Evolutionary conservation across 2,113 vertebrate genomes (phyloP), one percentile per base, ranked within the genome.

Genomic region (Scolopax mira): DNA sequence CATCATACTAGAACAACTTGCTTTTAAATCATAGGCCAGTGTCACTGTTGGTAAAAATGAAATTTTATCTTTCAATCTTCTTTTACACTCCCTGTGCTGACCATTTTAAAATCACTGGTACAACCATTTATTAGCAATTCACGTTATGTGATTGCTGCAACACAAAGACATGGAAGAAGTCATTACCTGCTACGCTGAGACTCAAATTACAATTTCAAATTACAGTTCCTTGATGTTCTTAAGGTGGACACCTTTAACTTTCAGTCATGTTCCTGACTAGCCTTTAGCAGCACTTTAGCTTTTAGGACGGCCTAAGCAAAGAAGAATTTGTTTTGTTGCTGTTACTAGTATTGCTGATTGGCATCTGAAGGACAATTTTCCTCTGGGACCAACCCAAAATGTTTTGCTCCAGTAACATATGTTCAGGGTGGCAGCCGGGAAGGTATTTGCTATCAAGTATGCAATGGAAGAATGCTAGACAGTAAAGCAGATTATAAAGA

Each of bases 301-400:
- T 90, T 92, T 81, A 90, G 70, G 48, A 82, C 72, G 58, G 94
- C 37, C 54, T 81, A 89, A 80, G 51, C 30, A 78, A 89, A 82
- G 54, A 8, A 78, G 65, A 75, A 79, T 72, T 52, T 0, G 2
- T 93, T 80, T 88, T 13, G 9, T 67, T 33, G 4, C 57, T 85
- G 49, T 60, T 83, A 42, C 66, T 90, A 93, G 79, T 71, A 39
- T 10, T 78, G 54, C 73, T 88, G 81, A 94, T 89, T 85, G 82
- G 65, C 70, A 90, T 52, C 57, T 88, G 90, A 96, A 97, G 77
- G 95, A 90, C 79, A 89, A 5, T 85, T 93, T 96, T 95, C 90
- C 90, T 92, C 62, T 54, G 92, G 93, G 89, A 93, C 85, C 51
- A 91, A 69, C 18, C 64, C 89, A 80, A 93, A 91, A 74, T 83